These are phyloP conservation scores for Eupithecia tripunctaria DNA, from an alignment of 2,888 invertebrate genomes.

Conservation along the genomic window DNA sequence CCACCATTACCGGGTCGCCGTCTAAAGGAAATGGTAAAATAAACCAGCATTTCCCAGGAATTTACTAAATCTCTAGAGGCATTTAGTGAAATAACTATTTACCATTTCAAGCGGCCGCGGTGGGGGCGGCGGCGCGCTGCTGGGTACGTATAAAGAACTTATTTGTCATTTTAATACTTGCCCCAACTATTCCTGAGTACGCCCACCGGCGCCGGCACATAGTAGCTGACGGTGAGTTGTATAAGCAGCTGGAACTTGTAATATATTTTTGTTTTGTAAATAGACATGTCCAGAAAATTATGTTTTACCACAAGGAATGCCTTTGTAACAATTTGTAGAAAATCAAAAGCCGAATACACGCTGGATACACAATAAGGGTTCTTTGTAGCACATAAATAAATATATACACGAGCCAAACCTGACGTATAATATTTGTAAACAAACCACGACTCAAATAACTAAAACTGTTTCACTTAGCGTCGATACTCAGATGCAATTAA, in stretches of 20 bases:
- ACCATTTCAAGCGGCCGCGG: background rate
- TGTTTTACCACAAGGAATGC: background rate
- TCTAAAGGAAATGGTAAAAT: background rate
- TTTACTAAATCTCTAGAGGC: no score
- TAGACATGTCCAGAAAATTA: background rate
- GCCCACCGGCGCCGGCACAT: background rate
- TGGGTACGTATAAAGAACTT: no score
- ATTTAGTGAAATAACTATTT: background rate
- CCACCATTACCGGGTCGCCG: no score
- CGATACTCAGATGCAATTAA: no score
- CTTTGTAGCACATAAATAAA: background rate
- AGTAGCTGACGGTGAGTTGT: background rate
- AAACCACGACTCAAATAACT: no score
- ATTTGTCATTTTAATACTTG: background rate
- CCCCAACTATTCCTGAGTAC: background rate
- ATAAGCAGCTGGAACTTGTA: background rate
- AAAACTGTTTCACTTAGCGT: no score
- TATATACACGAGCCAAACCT: no score
- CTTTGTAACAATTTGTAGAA: constrained; percentile 1
- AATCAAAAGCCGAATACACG: background rate
- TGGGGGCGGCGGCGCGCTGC: no score
- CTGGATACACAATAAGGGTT: background rate
- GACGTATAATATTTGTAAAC: no score
- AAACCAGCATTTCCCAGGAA: no score
- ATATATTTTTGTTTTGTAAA: background rate